These are phyloP conservation scores for Picus viridis DNA, from an alignment of 2,797 vertebrate genomes.

Conservation along the genomic window DNA sequence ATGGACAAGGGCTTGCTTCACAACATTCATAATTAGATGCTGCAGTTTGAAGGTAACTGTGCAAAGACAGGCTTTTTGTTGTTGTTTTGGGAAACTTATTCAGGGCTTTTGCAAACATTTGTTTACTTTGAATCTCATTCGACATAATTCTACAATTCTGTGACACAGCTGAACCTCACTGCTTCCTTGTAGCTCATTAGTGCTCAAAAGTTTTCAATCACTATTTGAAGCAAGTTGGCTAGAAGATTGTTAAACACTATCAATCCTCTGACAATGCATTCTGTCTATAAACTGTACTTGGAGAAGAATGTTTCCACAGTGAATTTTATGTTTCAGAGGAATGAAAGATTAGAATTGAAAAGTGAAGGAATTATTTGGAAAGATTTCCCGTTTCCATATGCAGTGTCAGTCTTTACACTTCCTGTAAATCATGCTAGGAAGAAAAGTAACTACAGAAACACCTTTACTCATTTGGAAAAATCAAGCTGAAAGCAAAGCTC, in stretches of 20 bases:
- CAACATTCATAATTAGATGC: not conserved
- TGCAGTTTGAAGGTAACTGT: not conserved
- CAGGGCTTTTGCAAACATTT: not conserved
- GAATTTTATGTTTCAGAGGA: slow-evolving; percentile 65
- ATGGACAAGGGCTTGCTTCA: not conserved
- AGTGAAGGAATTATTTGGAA: slow-evolving; percentile 66
- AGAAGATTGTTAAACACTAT: slow-evolving; percentile 59
- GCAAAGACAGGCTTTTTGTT: not conserved
- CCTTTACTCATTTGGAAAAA: not conserved
- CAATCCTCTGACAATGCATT: slow-evolving; percentile 59
- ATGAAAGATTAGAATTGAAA: slow-evolving; percentile 66
- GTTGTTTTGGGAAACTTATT: not conserved
- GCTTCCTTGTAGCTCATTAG: slow-evolving; percentile 17
- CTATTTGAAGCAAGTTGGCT: slow-evolving; percentile 35
- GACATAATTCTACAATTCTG: not conserved
- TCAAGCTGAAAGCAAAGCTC: not conserved
- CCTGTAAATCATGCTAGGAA: slow-evolving; percentile 25
- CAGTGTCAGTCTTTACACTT: slow-evolving; percentile 40
- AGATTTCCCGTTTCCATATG: slow-evolving; percentile 39
- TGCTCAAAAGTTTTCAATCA: not conserved
- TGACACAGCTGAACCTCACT: not conserved
- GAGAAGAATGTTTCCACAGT: slow-evolving; percentile 61
- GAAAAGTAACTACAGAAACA: not conserved
- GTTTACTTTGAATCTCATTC: not conserved
- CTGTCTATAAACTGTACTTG: slow-evolving; percentile 64